Evolutionary conservation across 2,113 vertebrate species (phyloP), one percentile per base, ranked within the genome.

Genomic region (Nestor notabilis): DNA sequence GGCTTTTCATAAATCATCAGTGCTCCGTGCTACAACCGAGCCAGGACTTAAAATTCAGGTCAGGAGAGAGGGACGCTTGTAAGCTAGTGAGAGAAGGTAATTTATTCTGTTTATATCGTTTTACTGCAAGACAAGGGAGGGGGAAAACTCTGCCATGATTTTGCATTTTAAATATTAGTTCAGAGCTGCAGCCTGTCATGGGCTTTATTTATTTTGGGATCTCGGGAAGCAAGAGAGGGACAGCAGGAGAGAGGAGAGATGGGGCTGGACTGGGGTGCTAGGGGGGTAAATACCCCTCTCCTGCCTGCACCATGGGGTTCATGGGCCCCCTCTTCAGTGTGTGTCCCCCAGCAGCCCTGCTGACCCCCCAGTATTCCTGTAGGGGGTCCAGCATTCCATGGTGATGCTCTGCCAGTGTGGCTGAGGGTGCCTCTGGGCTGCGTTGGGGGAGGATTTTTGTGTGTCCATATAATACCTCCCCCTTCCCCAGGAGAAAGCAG

Each of bases 61-160:
- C 98, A 98, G 97, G 98, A 97, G 96, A 97, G 88, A 95, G 96
- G 97, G 91, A 75, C 74, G 95, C 97, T 98, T 35, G 78, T 97
- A 97, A 98, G 97, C 96, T 60, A 91, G 87, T 24, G 8, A 68
- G 87, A 95, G 95, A 96, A 98, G 95, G 97, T 98, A 97, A 98
- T 98, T 98, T 98, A 97, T 98, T 98, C 97, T 98, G 98, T 98
- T 98, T 98, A 96, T 98, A 97, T 98, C 97, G 98, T 96, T 98
- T 98, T 97, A 95, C 97, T 97, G 97, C 97, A 94, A 95, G 97
- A 92, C 87, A 86, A 95, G 93, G 58, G 10, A 21, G 39, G 37
- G 0, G 5, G 19, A 21, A 25, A 95, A 49, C 89, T 96, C 91
- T 95, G 58, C 95, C 95, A 95, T 83, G 97, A 95, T 96, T 97